phyloP scores from a whole-genome alignment of 2,797 vertebrate genomes.

The Enteromius argenteus region DNA sequence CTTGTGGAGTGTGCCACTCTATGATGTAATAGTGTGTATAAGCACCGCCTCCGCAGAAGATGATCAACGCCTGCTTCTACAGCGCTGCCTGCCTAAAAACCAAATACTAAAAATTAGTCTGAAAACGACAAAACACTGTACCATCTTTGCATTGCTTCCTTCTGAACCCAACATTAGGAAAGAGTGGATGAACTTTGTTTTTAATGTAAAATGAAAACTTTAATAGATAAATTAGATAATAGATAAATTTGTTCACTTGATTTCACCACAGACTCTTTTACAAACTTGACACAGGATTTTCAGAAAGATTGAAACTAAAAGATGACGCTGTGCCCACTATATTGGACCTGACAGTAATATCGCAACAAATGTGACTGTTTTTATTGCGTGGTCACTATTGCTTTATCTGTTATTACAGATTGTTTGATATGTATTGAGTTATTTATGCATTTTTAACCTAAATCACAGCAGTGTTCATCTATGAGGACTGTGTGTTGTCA shows the following conservation, averaged over 20 bases:
- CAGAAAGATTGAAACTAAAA: not conserved
- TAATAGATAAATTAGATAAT: too few relatives aligned
- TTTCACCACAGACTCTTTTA: not conserved
- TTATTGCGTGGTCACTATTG: too few relatives aligned
- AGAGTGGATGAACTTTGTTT: not conserved
- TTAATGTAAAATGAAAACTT: too few relatives aligned
- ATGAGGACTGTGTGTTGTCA: not conserved
- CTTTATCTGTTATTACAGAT: not conserved
- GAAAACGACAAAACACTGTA: not conserved
- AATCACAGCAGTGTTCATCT: too few relatives aligned
- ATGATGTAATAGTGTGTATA: not conserved
- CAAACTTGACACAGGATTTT: not conserved
- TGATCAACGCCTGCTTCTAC: not conserved
- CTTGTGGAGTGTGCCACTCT: too few relatives aligned
- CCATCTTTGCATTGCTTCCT: not conserved
- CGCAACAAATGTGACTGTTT: too few relatives aligned
- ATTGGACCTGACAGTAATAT: too few relatives aligned
- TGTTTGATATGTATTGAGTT: not conserved
- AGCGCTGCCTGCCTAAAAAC: not conserved
- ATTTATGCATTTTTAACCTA: too few relatives aligned
- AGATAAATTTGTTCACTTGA: not conserved
- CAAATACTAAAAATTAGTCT: not conserved
- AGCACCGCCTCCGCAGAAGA: not conserved
- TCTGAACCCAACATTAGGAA: not conserved
- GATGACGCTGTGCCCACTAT: not conserved